Percentiles rank a stretch among this genome's conserved stretches.
Conservation (phyloP, 2,888 invertebrate genomes). For the Kryphioiulus occultus region DNA sequence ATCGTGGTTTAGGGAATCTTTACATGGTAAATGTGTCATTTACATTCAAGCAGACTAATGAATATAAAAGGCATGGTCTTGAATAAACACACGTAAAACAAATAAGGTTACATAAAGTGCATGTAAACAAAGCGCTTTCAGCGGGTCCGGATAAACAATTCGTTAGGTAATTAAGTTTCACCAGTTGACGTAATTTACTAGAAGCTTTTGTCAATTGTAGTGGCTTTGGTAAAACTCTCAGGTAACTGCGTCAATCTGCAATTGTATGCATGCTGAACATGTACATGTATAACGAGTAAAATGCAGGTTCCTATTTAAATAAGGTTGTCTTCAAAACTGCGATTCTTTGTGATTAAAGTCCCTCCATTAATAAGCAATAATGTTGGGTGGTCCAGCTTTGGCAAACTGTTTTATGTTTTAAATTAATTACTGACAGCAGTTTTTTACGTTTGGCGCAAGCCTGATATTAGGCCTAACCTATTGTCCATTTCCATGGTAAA, state of each 20-base stretch:
- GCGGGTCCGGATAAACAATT: constrained; percentile 18
- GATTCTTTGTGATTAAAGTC: neutral
- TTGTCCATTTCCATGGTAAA: neutral
- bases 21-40: constrained; percentile 10
- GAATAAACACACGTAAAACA: constrained; percentile 20
- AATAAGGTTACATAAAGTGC: constrained; percentile 13
- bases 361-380: neutral
- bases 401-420: neutral
- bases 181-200: neutral
- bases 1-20: neutral
- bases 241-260: neutral
- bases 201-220: neutral
- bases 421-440: neutral
- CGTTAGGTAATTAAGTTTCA: constrained; percentile 36
- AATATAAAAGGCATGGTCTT: constrained; percentile 24
- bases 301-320: neutral
- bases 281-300: neutral
- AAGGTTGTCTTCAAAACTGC: neutral
- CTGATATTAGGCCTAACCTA: neutral
- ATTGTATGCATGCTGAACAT: too few relatives aligned
- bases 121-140: neutral
- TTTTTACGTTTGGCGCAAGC: neutral
- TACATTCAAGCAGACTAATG: neutral
- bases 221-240: neutral
- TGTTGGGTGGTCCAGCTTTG: neutral